A percentile compares a stretch with the other conserved stretches of the same genome.
phyloP scores from a whole-genome alignment of 2,113 vertebrate genomes.

The Bubo blakistoni region DNA sequence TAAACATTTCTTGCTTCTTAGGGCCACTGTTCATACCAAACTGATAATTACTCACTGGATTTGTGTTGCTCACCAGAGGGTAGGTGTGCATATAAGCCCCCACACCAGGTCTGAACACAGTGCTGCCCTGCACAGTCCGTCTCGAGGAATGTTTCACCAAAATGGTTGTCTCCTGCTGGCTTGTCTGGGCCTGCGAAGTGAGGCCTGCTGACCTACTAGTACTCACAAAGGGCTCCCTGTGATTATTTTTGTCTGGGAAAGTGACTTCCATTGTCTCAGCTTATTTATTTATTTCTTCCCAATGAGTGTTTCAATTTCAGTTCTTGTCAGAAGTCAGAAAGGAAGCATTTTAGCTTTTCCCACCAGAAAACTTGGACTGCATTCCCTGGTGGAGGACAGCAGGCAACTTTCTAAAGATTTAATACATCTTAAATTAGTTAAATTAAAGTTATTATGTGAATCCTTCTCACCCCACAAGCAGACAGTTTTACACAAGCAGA shows the following conservation, averaged over 20 bases:
- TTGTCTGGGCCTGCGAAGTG: background rate
- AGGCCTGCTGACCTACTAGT: background rate
- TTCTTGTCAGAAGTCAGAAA: conserved; percentile 21
- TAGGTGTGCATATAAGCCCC: background rate
- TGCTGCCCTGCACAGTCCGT: background rate
- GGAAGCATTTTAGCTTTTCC: background rate
- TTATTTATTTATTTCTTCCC: conserved; percentile 45
- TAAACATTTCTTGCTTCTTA: background rate
- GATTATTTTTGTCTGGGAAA: conserved; percentile 39
- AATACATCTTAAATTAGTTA: background rate
- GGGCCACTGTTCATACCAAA: background rate
- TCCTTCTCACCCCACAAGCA: background rate
- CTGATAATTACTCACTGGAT: background rate
- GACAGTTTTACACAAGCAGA: background rate
- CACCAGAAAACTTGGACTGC: background rate
- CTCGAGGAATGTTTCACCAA: background rate
- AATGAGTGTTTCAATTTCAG: background rate
- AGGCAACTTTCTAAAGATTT: background rate
- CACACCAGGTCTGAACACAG: background rate
- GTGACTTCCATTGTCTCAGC: conserved; percentile 1
- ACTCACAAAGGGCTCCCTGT: background rate
- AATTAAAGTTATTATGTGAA: background rate
- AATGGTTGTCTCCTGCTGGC: background rate
- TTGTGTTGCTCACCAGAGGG: background rate
- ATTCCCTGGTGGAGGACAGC: background rate